phyloP scores from a whole-genome alignment of 2,113 vertebrate species.

The Elachura formosa region DNA sequence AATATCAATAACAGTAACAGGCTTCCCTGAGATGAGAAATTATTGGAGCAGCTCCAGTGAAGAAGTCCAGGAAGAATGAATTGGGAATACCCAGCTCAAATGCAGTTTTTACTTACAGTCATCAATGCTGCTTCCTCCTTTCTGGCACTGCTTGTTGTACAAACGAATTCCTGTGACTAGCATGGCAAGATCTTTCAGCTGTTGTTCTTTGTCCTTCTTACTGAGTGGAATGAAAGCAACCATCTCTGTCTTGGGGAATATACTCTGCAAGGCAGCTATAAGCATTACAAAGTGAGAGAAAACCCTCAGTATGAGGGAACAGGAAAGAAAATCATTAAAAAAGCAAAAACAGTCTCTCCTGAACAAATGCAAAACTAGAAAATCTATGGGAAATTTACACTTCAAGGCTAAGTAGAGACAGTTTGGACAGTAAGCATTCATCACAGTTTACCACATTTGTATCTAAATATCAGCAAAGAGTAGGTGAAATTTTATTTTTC shows the following conservation, averaged over 20 bases:
- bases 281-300: neutral
- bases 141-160: slow-evolving; percentile 82
- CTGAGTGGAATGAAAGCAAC: slow-evolving; percentile 77
- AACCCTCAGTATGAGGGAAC: neutral
- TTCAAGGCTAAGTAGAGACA: neutral
- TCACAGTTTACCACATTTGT: neutral
- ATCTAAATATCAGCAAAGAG: neutral
- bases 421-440: neutral
- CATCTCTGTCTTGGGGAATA: slow-evolving; percentile 84
- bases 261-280: slow-evolving; percentile 87
- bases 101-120: slow-evolving; percentile 70
- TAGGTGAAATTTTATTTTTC: neutral
- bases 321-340: neutral
- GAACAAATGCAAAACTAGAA: neutral
- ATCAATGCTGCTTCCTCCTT: slow-evolving; percentile 75
- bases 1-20: neutral
- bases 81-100: neutral
- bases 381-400: neutral
- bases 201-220: slow-evolving; percentile 84
- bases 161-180: slow-evolving; percentile 87
- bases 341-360: neutral
- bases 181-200: slow-evolving; percentile 80
- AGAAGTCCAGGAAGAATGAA: neutral
- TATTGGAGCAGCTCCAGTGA: neutral
- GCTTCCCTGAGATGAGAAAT: neutral